Evolutionary conservation across 2,888 invertebrate genomes (phyloP).

Genomic region (Heliconius charithonia): DNA sequence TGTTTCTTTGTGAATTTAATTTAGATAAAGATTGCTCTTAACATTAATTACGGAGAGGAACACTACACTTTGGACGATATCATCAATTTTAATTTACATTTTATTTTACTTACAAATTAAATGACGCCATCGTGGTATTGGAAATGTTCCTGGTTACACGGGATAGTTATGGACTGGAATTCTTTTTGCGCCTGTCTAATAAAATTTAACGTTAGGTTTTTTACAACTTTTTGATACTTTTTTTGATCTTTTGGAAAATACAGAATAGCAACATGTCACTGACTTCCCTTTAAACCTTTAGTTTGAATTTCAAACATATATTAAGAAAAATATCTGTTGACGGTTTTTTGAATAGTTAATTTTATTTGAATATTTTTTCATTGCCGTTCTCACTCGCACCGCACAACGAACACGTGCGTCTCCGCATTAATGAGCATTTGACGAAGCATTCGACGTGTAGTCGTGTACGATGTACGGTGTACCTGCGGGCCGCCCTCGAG

Average conservation of each 20-base stretch:
- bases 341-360: too few relatives aligned
- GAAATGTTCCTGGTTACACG: not conserved
- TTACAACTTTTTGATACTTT: too few relatives aligned
- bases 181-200: not conserved
- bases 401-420: constrained; percentile 21
- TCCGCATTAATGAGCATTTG: constrained; percentile 19
- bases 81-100: not conserved
- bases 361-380: too few relatives aligned
- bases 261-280: too few relatives aligned
- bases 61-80: not conserved
- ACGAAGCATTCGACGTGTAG: not conserved
- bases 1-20: constrained; percentile 10
- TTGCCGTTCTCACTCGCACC: not conserved
- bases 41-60: not conserved
- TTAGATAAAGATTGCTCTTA: not conserved
- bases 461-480: not conserved
- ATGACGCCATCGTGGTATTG: not conserved
- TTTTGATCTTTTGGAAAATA: too few relatives aligned
- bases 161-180: not conserved
- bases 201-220: too few relatives aligned
- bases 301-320: too few relatives aligned
- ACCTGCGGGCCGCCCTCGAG: not conserved
- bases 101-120: not conserved
- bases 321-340: too few relatives aligned
- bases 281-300: too few relatives aligned